Evolutionary conservation across 1,140 invertebrate species (phyloP).

Genomic region (Gonioctena quinquepunctata): DNA sequence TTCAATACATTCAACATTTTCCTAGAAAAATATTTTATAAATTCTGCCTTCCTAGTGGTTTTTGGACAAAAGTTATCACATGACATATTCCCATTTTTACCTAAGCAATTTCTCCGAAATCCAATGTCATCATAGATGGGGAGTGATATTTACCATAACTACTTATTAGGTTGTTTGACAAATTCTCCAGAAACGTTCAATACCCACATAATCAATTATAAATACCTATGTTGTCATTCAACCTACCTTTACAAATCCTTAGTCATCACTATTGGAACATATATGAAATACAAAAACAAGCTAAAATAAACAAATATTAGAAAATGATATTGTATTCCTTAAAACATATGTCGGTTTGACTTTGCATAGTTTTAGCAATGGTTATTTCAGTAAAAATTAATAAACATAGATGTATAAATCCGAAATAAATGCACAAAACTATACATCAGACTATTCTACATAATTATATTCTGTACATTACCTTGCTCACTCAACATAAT

Average conservation of each 20-base stretch:
- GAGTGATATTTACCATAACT: too few relatives aligned
- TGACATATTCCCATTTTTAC: too few relatives aligned
- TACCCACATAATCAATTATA: too few relatives aligned
- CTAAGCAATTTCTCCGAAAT: too few relatives aligned
- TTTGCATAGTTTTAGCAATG: not conserved
- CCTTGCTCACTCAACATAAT: constrained; percentile 1
- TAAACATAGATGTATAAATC: not conserved
- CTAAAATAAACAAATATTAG: constrained; percentile 6
- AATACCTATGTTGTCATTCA: not conserved
- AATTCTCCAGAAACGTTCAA: too few relatives aligned
- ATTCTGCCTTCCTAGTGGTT: too few relatives aligned
- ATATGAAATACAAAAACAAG: not conserved
- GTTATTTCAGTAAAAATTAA: not conserved
- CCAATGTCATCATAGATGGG: too few relatives aligned
- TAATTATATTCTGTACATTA: constrained; percentile 1
- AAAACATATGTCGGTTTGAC: not conserved
- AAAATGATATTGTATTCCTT: not conserved
- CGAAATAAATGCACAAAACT: not conserved
- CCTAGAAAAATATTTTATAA: too few relatives aligned
- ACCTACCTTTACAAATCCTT: not conserved
- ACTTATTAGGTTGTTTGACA: not conserved
- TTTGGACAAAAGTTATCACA: too few relatives aligned
- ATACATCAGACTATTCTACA: not conserved
- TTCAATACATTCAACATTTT: too few relatives aligned
- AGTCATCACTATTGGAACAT: too few relatives aligned